phyloP scores from a whole-genome alignment of 2,888 invertebrate genomes.

The Drosophila pseudotalamancana region DNA sequence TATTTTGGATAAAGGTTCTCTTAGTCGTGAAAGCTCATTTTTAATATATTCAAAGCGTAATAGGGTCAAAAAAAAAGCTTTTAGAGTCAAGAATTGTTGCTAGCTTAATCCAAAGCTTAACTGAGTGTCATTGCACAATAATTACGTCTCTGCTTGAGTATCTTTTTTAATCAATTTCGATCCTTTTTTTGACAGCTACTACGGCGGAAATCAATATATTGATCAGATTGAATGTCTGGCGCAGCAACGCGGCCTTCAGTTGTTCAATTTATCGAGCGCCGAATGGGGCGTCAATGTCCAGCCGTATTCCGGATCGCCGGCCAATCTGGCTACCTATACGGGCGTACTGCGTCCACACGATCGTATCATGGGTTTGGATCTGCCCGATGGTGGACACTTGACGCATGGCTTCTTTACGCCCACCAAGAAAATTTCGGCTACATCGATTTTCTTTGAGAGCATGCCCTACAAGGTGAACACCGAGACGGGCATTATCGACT shows the following conservation, averaged over 20 bases:
- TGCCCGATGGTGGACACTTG: constrained; percentile 98
- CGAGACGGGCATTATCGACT: constrained; percentile 94
- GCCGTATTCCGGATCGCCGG: constrained; percentile 97
- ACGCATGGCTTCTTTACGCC: constrained; percentile 96
- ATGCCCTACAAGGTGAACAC: constrained; percentile 98
- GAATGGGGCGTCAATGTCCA: constrained; percentile 99
- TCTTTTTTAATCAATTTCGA: background rate
- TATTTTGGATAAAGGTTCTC: no score
- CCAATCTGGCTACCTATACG: constrained; percentile 98
- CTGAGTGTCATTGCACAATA: background rate
- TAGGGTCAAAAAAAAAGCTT: no score
- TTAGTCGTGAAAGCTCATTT: no score
- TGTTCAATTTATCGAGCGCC: constrained; percentile 91
- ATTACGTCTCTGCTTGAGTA: background rate
- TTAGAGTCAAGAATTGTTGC: no score
- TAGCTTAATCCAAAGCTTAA: background rate
- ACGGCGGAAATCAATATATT: constrained; percentile 98
- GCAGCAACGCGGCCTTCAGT: constrained; percentile 93
- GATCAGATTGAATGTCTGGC: constrained; percentile 96
- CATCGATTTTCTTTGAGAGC: constrained; percentile 98
- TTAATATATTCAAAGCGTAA: no score
- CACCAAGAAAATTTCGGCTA: constrained; percentile 96
- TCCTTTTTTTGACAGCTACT: constrained; percentile 89
- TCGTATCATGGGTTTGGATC: constrained; percentile 97
- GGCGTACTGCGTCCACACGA: constrained; percentile 95